Evolutionary conservation across 37 sponge, comb jelly and placozoan genomes (phyloP).

Genomic region (Beroe ovata): DNA sequence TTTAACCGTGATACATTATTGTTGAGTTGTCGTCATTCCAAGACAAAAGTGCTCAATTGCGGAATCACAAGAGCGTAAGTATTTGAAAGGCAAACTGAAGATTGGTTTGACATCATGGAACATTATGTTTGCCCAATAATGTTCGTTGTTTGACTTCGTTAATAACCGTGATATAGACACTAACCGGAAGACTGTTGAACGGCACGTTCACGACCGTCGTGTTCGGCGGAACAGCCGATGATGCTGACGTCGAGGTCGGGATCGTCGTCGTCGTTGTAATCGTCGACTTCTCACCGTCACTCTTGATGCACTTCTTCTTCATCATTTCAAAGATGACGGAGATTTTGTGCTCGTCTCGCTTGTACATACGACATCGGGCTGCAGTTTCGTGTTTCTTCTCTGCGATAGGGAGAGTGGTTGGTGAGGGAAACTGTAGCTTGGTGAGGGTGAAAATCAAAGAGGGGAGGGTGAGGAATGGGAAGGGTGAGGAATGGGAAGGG

Average conservation of each 20-base stretch:
- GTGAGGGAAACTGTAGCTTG: not conserved
- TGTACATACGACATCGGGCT: constrained; percentile 35
- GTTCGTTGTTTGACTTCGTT: no score
- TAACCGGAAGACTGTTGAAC: constrained; percentile 9
- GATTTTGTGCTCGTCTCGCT: constrained; percentile 51
- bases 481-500: not conserved
- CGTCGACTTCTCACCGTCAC: not conserved
- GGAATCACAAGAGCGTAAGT: no score
- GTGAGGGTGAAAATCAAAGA: not conserved
- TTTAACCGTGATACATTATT: no score
- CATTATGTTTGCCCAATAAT: no score
- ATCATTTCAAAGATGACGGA: constrained; percentile 57
- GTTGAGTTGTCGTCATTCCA: no score
- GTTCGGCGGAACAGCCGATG: not conserved
- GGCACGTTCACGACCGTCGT: not conserved
- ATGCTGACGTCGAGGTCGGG: not conserved
- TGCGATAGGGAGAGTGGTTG: not conserved
- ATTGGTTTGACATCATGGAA: no score
- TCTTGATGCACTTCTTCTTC: constrained; percentile 61
- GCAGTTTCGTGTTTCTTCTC: not conserved
- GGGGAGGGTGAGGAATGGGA: not conserved
- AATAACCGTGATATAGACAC: no score
- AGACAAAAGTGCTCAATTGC: no score
- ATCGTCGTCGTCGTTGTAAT: not conserved
- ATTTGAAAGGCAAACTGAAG: no score